These are phyloP conservation scores for Heliconius sara DNA, from an alignment of 2,888 invertebrate genomes.

Conservation along the genomic window DNA sequence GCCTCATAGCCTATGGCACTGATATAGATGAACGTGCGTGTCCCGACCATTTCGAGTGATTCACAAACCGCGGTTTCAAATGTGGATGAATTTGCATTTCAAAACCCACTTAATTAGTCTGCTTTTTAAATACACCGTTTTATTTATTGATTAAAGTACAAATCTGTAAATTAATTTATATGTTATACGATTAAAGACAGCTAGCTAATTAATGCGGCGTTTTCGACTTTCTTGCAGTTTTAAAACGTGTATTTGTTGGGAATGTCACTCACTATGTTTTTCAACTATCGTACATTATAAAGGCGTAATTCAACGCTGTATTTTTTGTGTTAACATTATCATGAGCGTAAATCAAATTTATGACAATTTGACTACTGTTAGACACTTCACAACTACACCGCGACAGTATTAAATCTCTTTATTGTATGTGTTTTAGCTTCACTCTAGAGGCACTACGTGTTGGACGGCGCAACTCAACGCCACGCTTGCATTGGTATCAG, in stretches of 20 bases:
- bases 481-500: too few relatives aligned
- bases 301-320: background rate
- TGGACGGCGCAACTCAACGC: too few relatives aligned
- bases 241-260: background rate
- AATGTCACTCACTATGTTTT: too few relatives aligned
- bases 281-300: background rate
- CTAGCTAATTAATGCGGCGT: background rate
- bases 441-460: too few relatives aligned
- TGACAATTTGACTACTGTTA: background rate
- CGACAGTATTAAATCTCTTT: too few relatives aligned
- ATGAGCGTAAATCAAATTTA: background rate
- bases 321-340: background rate
- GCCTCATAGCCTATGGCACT: constrained; percentile 18
- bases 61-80: constrained; percentile 33
- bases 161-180: background rate
- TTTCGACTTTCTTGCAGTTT: background rate
- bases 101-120: constrained; percentile 29
- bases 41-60: constrained; percentile 35
- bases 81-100: constrained; percentile 33
- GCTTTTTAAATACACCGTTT: constrained; percentile 8
- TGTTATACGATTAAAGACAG: background rate
- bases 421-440: too few relatives aligned
- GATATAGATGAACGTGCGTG: constrained; percentile 26
- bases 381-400: background rate
- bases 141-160: constrained; percentile 9